phyloP scores from a whole-genome alignment of 2,888 invertebrate species.

The Thereva nobilitata region DNA sequence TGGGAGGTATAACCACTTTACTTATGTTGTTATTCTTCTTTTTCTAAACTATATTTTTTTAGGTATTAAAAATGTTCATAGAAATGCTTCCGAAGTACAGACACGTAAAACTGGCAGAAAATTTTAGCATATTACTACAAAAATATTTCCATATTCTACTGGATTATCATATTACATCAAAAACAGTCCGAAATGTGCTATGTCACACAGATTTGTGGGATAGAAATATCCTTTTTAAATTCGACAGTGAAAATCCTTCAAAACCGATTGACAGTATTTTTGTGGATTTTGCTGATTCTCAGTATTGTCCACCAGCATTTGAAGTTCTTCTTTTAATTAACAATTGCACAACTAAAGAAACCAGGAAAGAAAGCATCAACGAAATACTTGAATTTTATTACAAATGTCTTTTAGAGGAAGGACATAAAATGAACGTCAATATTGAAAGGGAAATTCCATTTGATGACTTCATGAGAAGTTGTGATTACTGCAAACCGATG shows the following conservation, averaged over 20 bases:
- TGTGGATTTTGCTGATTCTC: slow-evolving; percentile 67
- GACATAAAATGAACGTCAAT: slow-evolving; percentile 52
- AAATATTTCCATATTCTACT: too few species aligned
- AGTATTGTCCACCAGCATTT: slow-evolving; percentile 65
- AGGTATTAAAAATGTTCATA: too few species aligned
- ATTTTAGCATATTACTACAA: too few species aligned
- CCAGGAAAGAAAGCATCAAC: neutral
- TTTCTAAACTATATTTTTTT: too few species aligned
- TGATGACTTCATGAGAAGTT: slow-evolving; percentile 53
- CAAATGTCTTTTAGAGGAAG: slow-evolving; percentile 53
- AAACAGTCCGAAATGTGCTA: slow-evolving; percentile 48
- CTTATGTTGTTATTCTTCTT: too few species aligned
- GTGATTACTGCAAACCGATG: slow-evolving; percentile 57
- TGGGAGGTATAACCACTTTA: slow-evolving; percentile 20
- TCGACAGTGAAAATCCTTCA: slow-evolving; percentile 42
- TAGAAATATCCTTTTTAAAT: slow-evolving; percentile 50
- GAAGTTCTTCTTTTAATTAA: slow-evolving; percentile 54
- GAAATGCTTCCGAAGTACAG: too few species aligned
- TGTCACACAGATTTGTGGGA: slow-evolving; percentile 52
- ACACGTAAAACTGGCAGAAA: too few species aligned
- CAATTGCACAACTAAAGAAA: slow-evolving; percentile 37
- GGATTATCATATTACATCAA: slow-evolving; percentile 2
- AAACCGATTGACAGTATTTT: slow-evolving; percentile 59
- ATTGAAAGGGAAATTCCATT: slow-evolving; percentile 54
- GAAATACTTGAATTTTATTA: slow-evolving; percentile 60